phyloP scores from a whole-genome alignment of 2,888 invertebrate genomes.

The Ennomos quercinarius region DNA sequence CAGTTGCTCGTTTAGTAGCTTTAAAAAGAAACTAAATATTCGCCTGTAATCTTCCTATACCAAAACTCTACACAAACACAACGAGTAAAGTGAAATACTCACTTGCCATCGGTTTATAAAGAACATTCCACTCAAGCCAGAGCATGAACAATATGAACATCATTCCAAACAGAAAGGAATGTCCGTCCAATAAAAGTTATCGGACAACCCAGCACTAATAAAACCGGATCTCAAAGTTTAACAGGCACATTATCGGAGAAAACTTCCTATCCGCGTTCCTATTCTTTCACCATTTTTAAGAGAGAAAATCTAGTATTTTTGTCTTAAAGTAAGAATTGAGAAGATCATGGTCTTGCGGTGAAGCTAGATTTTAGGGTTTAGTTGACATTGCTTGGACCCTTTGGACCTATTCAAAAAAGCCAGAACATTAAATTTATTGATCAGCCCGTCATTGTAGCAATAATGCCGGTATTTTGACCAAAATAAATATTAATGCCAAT shows the following conservation, averaged over 20 bases:
- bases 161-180: slow-evolving; percentile 28
- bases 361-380: too few relatives aligned
- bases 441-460: too few relatives aligned
- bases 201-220: slow-evolving; percentile 29
- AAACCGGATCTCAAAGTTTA: slow-evolving; percentile 30
- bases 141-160: slow-evolving; percentile 24
- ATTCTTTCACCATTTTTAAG: slow-evolving; percentile 8
- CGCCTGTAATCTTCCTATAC: not conserved
- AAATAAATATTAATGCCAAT: too few relatives aligned
- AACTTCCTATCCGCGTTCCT: slow-evolving; percentile 14
- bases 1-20: too few relatives aligned
- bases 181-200: slow-evolving; percentile 33
- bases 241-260: slow-evolving; percentile 31
- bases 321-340: too few relatives aligned
- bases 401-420: too few relatives aligned
- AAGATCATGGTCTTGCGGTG: too few relatives aligned
- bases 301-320: not conserved
- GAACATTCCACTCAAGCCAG: slow-evolving; percentile 21
- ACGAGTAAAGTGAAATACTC: slow-evolving; percentile 13
- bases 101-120: slow-evolving; percentile 15
- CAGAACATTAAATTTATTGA: too few relatives aligned
- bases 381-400: too few relatives aligned
- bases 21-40: not conserved
- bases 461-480: too few relatives aligned
- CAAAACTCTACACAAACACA: slow-evolving; percentile 1